phyloP scores from a whole-genome alignment of 2,113 vertebrate species.

The Gasterosteus nipponicus region DNA sequence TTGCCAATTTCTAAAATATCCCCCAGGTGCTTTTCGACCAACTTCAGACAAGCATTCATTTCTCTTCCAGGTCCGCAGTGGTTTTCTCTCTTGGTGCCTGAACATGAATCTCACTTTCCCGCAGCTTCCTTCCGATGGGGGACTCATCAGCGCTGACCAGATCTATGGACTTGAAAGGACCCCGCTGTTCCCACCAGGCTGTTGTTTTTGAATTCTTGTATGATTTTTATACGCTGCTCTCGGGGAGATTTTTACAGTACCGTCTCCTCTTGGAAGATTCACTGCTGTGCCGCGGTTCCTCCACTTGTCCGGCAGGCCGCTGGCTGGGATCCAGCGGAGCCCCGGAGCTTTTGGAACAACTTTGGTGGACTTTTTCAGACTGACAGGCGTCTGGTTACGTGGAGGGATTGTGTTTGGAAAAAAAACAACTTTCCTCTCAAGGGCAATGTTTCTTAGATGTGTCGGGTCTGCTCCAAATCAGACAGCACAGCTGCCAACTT shows the following conservation, averaged over 20 bases:
- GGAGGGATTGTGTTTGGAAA: slow-evolving; percentile 33
- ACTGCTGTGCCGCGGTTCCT: slow-evolving; percentile 41
- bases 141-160: slow-evolving; percentile 28
- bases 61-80: slow-evolving; percentile 25
- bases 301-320: slow-evolving; percentile 23
- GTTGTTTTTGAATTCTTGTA: slow-evolving; percentile 30
- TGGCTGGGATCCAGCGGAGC: slow-evolving; percentile 55
- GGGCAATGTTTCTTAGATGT: slow-evolving; percentile 25
- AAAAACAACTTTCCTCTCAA: background rate
- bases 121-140: slow-evolving; percentile 26
- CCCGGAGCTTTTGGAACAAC: slow-evolving; percentile 54
- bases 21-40: slow-evolving; percentile 36
- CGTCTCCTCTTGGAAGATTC: slow-evolving; percentile 51
- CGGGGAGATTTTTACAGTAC: slow-evolving; percentile 50
- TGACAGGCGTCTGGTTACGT: slow-evolving; percentile 61
- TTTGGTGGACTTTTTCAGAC: slow-evolving; percentile 66
- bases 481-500: background rate
- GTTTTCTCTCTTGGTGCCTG: slow-evolving; percentile 38
- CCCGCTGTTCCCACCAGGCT: slow-evolving; percentile 18
- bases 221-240: slow-evolving; percentile 38
- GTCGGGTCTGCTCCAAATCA: slow-evolving; percentile 17
- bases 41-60: slow-evolving; percentile 11
- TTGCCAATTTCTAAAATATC: slow-evolving; percentile 41
- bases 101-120: slow-evolving; percentile 37
- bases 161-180: slow-evolving; percentile 40